Conservation (phyloP, 2,113 vertebrate genomes). For the Thamnaconus septentrionalis region DNA sequence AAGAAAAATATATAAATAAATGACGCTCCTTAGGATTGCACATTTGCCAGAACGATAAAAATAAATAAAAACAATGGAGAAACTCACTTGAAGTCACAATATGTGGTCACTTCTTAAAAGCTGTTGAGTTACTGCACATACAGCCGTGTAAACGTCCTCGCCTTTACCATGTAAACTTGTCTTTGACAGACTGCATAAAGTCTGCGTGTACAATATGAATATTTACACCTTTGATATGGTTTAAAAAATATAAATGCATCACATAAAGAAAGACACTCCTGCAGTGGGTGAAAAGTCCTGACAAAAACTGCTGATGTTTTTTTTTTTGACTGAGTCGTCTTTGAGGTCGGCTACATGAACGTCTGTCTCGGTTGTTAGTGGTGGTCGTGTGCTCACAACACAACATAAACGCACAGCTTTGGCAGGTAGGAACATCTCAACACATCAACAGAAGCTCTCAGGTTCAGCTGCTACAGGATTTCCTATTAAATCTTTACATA, state of each 20-base stretch:
- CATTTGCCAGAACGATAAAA: too few species aligned
- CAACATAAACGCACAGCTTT: constrained; percentile 54
- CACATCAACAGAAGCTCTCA: constrained; percentile 44
- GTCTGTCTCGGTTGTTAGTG: background rate
- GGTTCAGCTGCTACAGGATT: constrained; percentile 38
- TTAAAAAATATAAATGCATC: constrained; percentile 32
- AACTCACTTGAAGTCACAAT: too few species aligned
- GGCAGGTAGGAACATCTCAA: constrained; percentile 36
- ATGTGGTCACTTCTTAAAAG: too few species aligned
- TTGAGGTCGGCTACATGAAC: constrained; percentile 40
- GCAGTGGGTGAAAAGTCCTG: background rate
- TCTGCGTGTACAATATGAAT: constrained; percentile 18
- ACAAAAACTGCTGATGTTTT: constrained; percentile 20
- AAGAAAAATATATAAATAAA: too few species aligned
- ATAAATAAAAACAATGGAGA: too few species aligned
- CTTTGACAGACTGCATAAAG: constrained; percentile 15
- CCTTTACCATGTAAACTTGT: constrained; percentile 37
- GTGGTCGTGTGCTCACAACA: constrained; percentile 17
- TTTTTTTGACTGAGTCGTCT: too few species aligned
- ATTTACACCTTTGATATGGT: constrained; percentile 56
- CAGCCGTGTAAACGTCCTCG: constrained; percentile 14
- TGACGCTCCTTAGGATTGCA: too few species aligned
- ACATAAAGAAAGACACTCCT: constrained; percentile 15
- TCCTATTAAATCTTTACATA: constrained; percentile 30
- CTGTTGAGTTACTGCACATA: too few species aligned